Percentiles rank a stretch among this genome's conserved stretches.
These are phyloP conservation scores for Choloepus hoffmanni DNA, from an alignment of 2,113 vertebrate genomes.

Conservation along the genomic window DNA sequence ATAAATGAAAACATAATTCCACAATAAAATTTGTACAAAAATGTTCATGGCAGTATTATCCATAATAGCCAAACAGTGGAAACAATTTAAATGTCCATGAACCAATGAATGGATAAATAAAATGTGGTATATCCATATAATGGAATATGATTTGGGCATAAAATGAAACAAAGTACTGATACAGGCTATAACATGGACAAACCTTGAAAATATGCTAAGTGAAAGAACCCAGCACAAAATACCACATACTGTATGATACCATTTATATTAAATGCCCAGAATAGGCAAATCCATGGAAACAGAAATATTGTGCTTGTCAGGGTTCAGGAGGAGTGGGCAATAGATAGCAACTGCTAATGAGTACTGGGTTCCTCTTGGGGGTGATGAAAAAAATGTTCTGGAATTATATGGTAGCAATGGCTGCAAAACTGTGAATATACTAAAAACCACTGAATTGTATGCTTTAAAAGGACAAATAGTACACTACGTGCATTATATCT, in stretches of 20 bases:
- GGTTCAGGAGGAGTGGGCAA: neutral
- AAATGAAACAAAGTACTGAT: neutral
- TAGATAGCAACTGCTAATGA: neutral
- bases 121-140: neutral
- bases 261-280: neutral
- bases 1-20: neutral
- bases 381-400: neutral
- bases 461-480: neutral
- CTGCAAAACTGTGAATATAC: neutral
- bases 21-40: neutral
- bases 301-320: neutral
- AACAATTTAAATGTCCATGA: neutral
- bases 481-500: neutral
- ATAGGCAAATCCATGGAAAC: neutral
- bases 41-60: constrained; percentile 16
- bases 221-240: neutral
- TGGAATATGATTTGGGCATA: neutral
- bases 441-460: neutral
- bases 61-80: neutral
- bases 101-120: neutral
- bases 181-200: neutral
- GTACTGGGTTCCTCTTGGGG: neutral
- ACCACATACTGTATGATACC: neutral
- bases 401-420: neutral
- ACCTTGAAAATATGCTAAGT: neutral